Evolutionary conservation across 23 tunicate species (phyloP).

Genomic region (Pegea sp.): DNA sequence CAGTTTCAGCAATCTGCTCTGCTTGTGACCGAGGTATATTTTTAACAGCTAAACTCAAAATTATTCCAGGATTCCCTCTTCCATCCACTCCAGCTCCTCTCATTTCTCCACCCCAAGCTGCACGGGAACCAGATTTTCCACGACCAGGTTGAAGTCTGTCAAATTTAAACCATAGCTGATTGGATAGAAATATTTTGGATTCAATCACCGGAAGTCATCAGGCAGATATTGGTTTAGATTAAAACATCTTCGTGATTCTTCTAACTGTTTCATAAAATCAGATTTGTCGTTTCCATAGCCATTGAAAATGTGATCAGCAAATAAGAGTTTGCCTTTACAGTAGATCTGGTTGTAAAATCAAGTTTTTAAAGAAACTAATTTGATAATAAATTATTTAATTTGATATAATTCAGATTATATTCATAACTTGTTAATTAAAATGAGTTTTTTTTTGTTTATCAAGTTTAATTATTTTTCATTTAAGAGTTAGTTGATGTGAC

Average conservation of each 20-base stretch:
- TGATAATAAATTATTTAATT: background rate
- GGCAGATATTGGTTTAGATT: conserved; percentile 53
- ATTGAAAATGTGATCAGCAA: conserved; percentile 88
- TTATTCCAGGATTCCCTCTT: conserved; percentile 70
- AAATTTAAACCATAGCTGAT: background rate
- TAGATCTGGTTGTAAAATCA: conserved; percentile 35
- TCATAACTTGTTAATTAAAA: background rate
- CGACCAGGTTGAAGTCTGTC: conserved; percentile 56
- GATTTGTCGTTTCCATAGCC: conserved; percentile 86
- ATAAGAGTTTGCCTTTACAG: conserved; percentile 53
- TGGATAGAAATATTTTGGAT: background rate
- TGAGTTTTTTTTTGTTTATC: conserved; percentile 1
- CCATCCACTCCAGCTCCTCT: conserved; percentile 83
- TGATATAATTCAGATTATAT: no score
- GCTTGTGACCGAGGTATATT: no score
- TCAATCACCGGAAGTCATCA: conserved; percentile 59
- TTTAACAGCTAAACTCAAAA: no score
- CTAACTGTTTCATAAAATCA: conserved; percentile 67
- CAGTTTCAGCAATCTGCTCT: no score
- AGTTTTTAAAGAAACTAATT: background rate
- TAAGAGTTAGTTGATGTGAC: background rate
- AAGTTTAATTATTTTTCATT: background rate
- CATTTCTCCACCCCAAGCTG: conserved; percentile 93
- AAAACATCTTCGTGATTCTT: conserved; percentile 27
- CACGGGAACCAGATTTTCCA: conserved; percentile 72